Conservation (phyloP, 2,113 vertebrate species). For the Apaloderma vittatum region DNA sequence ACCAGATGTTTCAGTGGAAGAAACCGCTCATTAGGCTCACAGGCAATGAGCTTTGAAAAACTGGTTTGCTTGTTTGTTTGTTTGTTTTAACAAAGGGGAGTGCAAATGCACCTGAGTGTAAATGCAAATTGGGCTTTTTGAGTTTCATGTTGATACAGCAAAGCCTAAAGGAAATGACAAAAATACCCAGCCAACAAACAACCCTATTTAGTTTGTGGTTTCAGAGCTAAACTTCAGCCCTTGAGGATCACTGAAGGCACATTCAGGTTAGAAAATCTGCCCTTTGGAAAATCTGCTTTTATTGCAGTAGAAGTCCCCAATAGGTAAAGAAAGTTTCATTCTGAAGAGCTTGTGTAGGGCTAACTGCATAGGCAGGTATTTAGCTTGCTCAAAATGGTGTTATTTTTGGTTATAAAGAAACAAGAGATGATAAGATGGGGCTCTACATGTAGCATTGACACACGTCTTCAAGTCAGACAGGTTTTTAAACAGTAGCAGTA, state of each 20-base stretch:
- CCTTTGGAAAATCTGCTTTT: constrained; percentile 17
- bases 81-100: constrained; percentile 61
- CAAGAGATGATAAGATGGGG: background rate
- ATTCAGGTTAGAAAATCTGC: background rate
- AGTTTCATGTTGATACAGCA: constrained; percentile 65
- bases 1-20: constrained; percentile 66
- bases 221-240: constrained; percentile 9
- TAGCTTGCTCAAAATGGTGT: background rate
- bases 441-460: background rate
- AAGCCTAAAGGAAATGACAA: constrained; percentile 60
- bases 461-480: constrained; percentile 39
- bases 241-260: constrained; percentile 28
- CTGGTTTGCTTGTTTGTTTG: constrained; percentile 64
- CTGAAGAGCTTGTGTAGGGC: background rate
- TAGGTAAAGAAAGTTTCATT: background rate
- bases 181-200: constrained; percentile 42
- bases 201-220: constrained; percentile 35
- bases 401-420: background rate
- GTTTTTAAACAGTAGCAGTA: constrained; percentile 53
- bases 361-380: background rate
- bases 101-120: constrained; percentile 54
- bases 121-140: constrained; percentile 60
- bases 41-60: constrained; percentile 47
- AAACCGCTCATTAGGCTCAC: constrained; percentile 46
- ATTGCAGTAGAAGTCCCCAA: background rate